Conservation (phyloP, 1,140 invertebrate species). For the Meteorus sp. region DNA sequence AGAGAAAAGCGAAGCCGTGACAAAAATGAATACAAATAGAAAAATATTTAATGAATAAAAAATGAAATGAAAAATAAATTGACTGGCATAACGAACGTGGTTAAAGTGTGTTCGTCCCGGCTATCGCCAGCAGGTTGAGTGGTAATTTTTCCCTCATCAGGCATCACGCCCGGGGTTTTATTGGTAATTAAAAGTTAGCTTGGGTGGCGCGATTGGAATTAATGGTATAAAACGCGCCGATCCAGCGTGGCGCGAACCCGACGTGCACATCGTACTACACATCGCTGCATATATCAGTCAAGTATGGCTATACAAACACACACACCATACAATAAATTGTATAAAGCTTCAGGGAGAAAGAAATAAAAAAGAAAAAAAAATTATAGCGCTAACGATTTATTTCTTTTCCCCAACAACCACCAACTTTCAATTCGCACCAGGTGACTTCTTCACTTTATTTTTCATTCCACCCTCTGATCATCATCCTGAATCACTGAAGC, state of each 20-base stretch:
- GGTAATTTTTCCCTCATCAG: conserved; percentile 54
- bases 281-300: conserved; percentile 1
- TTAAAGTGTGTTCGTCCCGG: neutral
- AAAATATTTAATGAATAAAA: neutral
- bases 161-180: conserved; percentile 46
- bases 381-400: no score
- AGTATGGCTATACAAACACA: neutral
- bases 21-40: neutral
- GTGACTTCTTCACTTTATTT: no score
- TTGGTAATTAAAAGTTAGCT: conserved; percentile 57
- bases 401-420: no score
- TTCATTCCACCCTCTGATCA: no score
- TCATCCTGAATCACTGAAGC: no score
- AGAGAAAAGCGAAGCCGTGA: no score
- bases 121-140: conserved; percentile 14
- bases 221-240: conserved; percentile 42
- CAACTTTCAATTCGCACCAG: no score
- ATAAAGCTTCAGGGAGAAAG: neutral
- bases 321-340: neutral
- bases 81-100: neutral
- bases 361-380: no score
- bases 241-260: conserved; percentile 10
- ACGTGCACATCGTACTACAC: conserved; percentile 1
- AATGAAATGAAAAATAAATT: conserved; percentile 14
- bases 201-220: conserved; percentile 54